Evolutionary conservation across 2,888 invertebrate genomes (phyloP).

Genomic region (Xylota sylvarum): DNA sequence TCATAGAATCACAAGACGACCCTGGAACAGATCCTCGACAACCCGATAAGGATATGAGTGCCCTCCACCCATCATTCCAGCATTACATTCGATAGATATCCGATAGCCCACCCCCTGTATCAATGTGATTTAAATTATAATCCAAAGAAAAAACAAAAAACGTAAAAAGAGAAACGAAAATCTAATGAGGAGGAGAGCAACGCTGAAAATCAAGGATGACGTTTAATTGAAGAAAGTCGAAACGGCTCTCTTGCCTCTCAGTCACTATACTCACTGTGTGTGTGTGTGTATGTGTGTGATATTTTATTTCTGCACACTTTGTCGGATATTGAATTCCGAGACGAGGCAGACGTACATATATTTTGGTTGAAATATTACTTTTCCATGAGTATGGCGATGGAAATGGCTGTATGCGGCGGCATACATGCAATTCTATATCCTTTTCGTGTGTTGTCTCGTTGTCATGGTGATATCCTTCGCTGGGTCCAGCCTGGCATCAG

Average conservation of each 20-base stretch:
- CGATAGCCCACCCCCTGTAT: conserved; percentile 39
- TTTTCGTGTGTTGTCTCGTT: conserved; percentile 69
- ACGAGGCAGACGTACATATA: conserved; percentile 23
- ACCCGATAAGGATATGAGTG: conserved; percentile 25
- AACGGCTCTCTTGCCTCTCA: conserved; percentile 30
- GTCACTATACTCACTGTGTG: no score
- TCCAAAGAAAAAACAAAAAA: conserved; percentile 1
- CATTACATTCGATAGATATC: conserved; percentile 38
- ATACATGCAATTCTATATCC: conserved; percentile 66
- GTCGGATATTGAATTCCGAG: conserved; percentile 61
- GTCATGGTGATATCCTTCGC: conserved; percentile 59
- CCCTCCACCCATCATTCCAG: conserved; percentile 23
- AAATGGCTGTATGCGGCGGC: conserved; percentile 29
- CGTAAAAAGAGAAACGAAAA: conserved; percentile 26
- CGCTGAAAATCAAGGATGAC: conserved; percentile 26
- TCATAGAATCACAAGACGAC: neutral
- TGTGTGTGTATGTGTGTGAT: conserved; percentile 11
- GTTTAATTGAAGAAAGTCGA: conserved; percentile 56
- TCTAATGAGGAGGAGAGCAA: conserved; percentile 31
- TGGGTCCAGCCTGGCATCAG: conserved; percentile 55
- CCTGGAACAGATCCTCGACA: conserved; percentile 1
- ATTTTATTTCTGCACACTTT: conserved; percentile 59
- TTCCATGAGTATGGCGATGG: neutral
- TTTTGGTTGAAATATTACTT: conserved; percentile 23
- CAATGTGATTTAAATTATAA: conserved; percentile 48